Percentiles rank a stretch among this genome's conserved stretches.
Conservation (phyloP, 2,113 vertebrate species). For the Sylvia atricapilla region DNA sequence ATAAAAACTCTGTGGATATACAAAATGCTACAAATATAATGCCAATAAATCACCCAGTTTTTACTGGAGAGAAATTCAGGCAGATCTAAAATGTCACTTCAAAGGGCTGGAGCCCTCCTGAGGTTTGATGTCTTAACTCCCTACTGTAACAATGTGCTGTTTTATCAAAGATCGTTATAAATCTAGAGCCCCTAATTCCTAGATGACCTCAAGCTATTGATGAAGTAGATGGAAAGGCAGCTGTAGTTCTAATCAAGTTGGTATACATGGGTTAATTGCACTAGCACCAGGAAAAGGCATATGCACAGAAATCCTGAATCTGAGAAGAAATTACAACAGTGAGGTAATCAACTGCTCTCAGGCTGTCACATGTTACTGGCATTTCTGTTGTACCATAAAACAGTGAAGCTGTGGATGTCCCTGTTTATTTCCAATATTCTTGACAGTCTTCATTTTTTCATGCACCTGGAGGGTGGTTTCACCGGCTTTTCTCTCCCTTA, state of each 20-base stretch:
- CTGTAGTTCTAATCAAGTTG: neutral
- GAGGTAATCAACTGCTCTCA: neutral
- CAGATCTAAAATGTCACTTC: constrained; percentile 36
- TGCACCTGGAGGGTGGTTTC: neutral
- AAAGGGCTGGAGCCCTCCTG: constrained; percentile 29
- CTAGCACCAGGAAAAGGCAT: neutral
- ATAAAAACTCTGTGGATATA: constrained; percentile 58
- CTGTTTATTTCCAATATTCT: constrained; percentile 23
- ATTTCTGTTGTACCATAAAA: neutral
- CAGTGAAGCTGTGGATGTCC: neutral
- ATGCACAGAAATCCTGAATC: neutral
- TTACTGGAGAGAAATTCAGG: constrained; percentile 46
- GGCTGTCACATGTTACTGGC: constrained; percentile 23
- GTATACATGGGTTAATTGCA: constrained; percentile 33
- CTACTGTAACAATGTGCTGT: neutral
- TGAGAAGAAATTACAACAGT: constrained; percentile 27
- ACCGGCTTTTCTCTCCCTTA: constrained; percentile 5
- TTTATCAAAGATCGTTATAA: constrained; percentile 48
- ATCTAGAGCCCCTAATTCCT: constrained; percentile 53
- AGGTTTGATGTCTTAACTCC: constrained; percentile 58
- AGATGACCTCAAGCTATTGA: constrained; percentile 42
- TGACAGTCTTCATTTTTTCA: neutral
- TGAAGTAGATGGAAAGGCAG: neutral
- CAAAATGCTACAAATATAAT: constrained; percentile 44
- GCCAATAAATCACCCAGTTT: constrained; percentile 48